These are phyloP conservation scores for Rousettus madagascariensis DNA, from an alignment of 2,797 vertebrate species.

Conservation along the genomic window DNA sequence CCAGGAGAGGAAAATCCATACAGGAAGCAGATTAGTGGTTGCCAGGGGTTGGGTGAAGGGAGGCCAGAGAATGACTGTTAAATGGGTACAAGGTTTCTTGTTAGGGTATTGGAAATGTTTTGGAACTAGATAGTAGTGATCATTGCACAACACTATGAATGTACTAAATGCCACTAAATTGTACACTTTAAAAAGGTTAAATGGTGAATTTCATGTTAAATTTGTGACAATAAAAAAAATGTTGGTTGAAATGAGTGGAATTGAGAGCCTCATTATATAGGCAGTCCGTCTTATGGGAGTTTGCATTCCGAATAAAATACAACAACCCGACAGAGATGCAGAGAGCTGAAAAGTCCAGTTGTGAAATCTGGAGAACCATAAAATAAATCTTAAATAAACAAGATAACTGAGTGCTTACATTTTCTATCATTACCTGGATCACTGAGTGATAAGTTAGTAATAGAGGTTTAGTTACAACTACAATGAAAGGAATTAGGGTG, in stretches of 20 bases:
- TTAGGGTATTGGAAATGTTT: background rate
- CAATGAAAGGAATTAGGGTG: background rate
- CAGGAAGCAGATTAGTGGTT: background rate
- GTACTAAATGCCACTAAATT: background rate
- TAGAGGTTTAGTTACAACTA: background rate
- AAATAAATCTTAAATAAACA: background rate
- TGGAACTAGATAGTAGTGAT: background rate
- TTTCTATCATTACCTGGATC: background rate
- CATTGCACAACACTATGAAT: background rate
- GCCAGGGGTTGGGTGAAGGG: rapidly evolving
- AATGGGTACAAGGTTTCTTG: background rate
- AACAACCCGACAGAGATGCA: background rate
- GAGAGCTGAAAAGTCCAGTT: background rate
- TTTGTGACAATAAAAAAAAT: background rate
- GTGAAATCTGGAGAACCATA: background rate
- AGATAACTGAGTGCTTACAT: background rate
- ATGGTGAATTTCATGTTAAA: background rate
- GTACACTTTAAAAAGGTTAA: background rate
- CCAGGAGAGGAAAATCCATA: background rate
- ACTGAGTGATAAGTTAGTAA: background rate
- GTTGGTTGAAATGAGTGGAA: background rate
- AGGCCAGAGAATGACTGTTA: background rate
- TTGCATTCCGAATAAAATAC: background rate
- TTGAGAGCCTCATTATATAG: background rate
- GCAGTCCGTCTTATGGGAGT: background rate